A percentile compares a stretch with the other conserved stretches of the same genome.
phyloP scores from a whole-genome alignment of 2,888 invertebrate genomes.

The Drepana falcataria region DNA sequence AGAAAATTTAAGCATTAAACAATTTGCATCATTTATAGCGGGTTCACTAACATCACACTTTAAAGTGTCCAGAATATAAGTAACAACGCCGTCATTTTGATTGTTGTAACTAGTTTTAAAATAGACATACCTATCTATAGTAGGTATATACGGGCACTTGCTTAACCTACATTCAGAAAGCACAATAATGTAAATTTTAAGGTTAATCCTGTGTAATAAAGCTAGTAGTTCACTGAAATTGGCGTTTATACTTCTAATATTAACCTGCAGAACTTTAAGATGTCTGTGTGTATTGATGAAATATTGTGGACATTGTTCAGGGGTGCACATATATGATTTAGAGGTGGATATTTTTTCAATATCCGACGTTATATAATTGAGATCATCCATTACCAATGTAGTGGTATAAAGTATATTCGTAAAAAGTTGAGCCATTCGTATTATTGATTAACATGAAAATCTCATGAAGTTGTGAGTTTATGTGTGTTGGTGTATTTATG shows the following conservation, averaged over 20 bases:
- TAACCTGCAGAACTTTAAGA: background rate
- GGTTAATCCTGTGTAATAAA: background rate
- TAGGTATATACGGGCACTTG: background rate
- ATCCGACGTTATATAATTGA: background rate
- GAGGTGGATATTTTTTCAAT: background rate
- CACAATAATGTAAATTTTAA: background rate
- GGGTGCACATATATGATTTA: background rate
- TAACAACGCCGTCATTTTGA: background rate
- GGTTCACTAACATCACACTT: background rate
- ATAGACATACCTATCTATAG: background rate
- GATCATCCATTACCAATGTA: background rate
- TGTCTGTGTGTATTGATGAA: background rate
- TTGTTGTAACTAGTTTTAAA: background rate
- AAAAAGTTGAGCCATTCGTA: background rate
- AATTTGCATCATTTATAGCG: background rate
- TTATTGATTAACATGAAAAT: background rate
- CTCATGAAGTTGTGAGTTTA: too few relatives aligned
- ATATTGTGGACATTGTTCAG: background rate
- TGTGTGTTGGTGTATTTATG: background rate
- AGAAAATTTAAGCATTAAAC: background rate
- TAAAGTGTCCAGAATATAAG: background rate
- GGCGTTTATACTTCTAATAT: background rate
- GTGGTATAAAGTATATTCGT: background rate
- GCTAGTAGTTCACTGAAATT: background rate
- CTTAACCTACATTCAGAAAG: background rate